Conservation (phyloP, 2,888 invertebrate genomes). For the Brassicogethes aeneus region DNA sequence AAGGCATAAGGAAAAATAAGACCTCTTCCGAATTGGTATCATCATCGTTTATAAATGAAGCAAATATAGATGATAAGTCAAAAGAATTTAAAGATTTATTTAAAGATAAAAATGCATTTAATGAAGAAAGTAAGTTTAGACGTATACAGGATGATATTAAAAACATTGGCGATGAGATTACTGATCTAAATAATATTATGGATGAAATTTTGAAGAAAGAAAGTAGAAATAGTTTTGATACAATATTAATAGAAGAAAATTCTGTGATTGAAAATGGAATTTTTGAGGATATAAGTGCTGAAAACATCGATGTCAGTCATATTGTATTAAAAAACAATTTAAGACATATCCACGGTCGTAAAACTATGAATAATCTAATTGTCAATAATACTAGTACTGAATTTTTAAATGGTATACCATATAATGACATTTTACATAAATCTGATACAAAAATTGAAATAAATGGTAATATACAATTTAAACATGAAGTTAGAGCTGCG, state of each 20-base stretch:
- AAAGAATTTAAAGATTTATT: too few species aligned
- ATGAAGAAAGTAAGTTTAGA: too few species aligned
- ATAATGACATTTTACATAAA: constrained; percentile 22
- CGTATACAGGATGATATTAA: too few species aligned
- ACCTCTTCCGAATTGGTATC: too few species aligned
- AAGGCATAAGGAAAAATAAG: too few species aligned
- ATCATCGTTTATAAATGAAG: too few species aligned
- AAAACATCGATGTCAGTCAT: background rate
- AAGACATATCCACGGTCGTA: constrained; percentile 14
- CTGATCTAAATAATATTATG: background rate
- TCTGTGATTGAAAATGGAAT: constrained; percentile 3
- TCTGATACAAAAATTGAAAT: constrained; percentile 17
- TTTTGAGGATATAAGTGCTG: constrained; percentile 1
- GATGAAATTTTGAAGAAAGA: background rate
- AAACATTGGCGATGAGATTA: background rate
- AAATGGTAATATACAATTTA: constrained; percentile 28
- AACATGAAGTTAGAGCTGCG: constrained; percentile 17
- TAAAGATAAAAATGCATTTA: too few species aligned
- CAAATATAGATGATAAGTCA: too few species aligned
- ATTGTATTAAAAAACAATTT: background rate
- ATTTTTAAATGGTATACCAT: constrained; percentile 29
- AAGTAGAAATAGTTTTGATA: background rate
- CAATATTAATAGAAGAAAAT: background rate
- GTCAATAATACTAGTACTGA: constrained; percentile 25
- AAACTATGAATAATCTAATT: constrained; percentile 25